Evolutionary conservation across 2,888 invertebrate genomes (phyloP).

Genomic region (Zhengitettix transpicula): DNA sequence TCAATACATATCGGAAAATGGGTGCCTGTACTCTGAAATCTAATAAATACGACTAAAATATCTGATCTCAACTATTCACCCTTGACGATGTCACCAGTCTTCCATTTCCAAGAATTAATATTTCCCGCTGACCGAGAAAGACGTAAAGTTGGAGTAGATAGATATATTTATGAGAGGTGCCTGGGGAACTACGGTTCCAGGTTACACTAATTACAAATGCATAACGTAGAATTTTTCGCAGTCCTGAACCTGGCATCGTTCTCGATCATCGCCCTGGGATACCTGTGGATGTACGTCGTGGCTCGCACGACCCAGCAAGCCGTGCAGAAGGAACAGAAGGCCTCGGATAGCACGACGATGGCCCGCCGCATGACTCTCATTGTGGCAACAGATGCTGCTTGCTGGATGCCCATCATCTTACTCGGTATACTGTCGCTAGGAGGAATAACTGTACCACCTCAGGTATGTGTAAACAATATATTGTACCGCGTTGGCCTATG

Average conservation of each 20-base stretch:
- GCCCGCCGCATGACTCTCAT: slow-evolving; percentile 32
- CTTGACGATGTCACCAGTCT: too few species aligned
- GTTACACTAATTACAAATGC: background rate
- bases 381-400: slow-evolving; percentile 32
- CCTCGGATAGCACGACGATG: slow-evolving; percentile 25
- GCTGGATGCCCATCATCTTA: slow-evolving; percentile 33
- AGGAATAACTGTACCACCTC: slow-evolving; percentile 25
- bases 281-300: slow-evolving; percentile 31
- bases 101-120: background rate
- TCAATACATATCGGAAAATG: too few species aligned
- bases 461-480: slow-evolving; percentile 19
- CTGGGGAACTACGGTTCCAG: background rate
- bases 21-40: too few species aligned
- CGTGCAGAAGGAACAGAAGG: slow-evolving; percentile 18
- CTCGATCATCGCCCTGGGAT: slow-evolving; percentile 28
- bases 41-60: too few species aligned
- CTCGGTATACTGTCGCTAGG: slow-evolving; percentile 29
- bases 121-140: background rate
- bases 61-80: background rate
- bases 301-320: slow-evolving; percentile 27
- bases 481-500: too few species aligned
- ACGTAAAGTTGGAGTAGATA: background rate
- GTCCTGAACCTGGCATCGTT: slow-evolving; percentile 30
- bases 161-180: too few species aligned
- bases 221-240: slow-evolving; percentile 15